A percentile compares a stretch with the other conserved stretches of the same genome.
phyloP scores from a whole-genome alignment of 1,140 invertebrate species.

The Heterodera schachtii region DNA sequence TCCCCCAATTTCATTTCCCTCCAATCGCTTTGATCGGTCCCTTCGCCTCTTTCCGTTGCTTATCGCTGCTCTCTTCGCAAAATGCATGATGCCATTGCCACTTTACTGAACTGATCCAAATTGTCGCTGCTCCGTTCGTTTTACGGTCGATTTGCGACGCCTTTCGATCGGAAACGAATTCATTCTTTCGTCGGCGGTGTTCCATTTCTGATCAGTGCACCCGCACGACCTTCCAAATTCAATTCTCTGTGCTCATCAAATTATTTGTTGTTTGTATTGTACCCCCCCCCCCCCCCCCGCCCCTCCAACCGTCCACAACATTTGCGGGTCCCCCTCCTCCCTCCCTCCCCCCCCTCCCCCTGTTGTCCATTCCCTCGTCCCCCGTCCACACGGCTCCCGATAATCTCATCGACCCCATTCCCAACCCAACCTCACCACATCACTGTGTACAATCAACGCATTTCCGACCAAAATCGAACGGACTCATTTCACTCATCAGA shows the following conservation, averaged over 20 bases:
- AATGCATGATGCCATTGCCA: not conserved
- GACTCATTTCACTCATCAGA: not conserved
- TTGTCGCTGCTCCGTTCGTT: not conserved
- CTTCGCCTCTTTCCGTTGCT: no score
- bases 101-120: not conserved
- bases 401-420: slow-evolving; percentile 2
- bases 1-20: not conserved
- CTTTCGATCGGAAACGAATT: not conserved
- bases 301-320: not conserved
- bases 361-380: no score
- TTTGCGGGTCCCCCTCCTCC: not conserved
- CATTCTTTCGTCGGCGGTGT: not conserved
- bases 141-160: not conserved
- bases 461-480: no score
- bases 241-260: not conserved
- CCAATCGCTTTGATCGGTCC: not conserved
- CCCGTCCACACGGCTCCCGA: not conserved
- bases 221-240: not conserved
- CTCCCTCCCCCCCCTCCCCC: no score
- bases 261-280: not conserved
- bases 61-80: no score
- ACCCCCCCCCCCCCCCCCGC: no score
- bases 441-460: not conserved
- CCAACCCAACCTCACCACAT: not conserved
- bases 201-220: not conserved